phyloP scores from a whole-genome alignment of 2,888 invertebrate species.

The Thera obeliscata region DNA sequence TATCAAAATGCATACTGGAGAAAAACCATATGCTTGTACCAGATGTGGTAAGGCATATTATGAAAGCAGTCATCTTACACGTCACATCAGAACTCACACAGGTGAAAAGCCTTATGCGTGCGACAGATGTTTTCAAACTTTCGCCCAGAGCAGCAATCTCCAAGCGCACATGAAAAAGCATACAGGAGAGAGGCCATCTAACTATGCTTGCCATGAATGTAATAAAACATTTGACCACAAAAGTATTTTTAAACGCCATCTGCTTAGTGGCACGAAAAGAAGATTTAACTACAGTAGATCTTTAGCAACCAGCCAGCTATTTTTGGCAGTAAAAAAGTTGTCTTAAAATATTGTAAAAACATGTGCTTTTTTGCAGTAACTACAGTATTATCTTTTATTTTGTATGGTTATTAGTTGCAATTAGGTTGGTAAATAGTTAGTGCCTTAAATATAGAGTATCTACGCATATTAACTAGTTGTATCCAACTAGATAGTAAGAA shows the following conservation, averaged over 20 bases:
- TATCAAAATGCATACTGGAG: conserved; percentile 30
- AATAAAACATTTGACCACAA: conserved; percentile 31
- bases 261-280: too few species aligned
- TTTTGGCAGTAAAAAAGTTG: too few species aligned
- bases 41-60: conserved; percentile 28
- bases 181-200: conserved; percentile 26
- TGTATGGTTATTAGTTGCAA: neutral
- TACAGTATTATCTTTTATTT: too few species aligned
- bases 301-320: too few species aligned
- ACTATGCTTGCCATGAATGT: conserved; percentile 27
- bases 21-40: conserved; percentile 23
- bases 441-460: neutral
- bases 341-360: too few species aligned
- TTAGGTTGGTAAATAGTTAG: conserved; percentile 1
- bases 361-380: too few species aligned
- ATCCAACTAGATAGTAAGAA: conserved; percentile 2
- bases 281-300: too few species aligned
- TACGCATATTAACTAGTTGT: neutral
- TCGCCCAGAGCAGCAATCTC: conserved; percentile 28
- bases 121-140: conserved; percentile 31
- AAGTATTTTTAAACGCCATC: conserved; percentile 29
- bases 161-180: conserved; percentile 29
- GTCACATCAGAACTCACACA: conserved; percentile 31
- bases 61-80: conserved; percentile 26
- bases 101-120: conserved; percentile 31